Conservation (phyloP, 2,113 vertebrate genomes). For the Dryoscopus gambensis region DNA sequence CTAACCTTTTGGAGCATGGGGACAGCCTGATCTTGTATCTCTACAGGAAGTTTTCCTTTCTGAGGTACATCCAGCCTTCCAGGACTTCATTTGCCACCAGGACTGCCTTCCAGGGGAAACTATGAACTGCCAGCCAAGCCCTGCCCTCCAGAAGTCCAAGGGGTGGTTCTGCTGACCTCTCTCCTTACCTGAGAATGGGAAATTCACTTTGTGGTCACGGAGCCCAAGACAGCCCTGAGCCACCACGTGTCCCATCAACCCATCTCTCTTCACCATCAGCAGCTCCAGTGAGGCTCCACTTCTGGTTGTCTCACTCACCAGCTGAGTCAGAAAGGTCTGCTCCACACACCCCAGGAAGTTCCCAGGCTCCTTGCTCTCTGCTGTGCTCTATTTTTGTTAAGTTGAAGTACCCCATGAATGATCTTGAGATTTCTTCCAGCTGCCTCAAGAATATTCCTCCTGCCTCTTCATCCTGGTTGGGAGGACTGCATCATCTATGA, state of each 20-base stretch:
- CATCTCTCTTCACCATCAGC: neutral
- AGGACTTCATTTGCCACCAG: too few species aligned
- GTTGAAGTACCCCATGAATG: fast-evolving
- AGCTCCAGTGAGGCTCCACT: neutral
- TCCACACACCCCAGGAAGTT: neutral
- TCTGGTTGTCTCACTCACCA: neutral
- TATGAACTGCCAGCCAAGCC: neutral
- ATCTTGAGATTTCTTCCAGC: neutral
- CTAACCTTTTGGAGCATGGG: fast-evolving
- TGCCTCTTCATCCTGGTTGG: neutral
- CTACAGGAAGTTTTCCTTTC: neutral
- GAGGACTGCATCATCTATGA: neutral
- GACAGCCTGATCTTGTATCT: too few species aligned
- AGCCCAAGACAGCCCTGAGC: neutral
- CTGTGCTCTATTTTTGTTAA: neutral
- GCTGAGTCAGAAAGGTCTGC: too few species aligned
- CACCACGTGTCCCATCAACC: neutral
- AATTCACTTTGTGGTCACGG: neutral
- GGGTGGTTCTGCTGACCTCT: neutral
- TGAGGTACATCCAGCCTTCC: too few species aligned
- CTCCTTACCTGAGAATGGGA: neutral
- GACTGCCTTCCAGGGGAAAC: neutral
- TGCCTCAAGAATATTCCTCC: neutral
- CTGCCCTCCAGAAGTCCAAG: neutral
- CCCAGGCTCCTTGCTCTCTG: neutral